Evolutionary conservation across 2,797 vertebrate genomes (phyloP), one percentile per base, ranked within the genome.

Genomic region (Phrynocephalus guinanensis): DNA sequence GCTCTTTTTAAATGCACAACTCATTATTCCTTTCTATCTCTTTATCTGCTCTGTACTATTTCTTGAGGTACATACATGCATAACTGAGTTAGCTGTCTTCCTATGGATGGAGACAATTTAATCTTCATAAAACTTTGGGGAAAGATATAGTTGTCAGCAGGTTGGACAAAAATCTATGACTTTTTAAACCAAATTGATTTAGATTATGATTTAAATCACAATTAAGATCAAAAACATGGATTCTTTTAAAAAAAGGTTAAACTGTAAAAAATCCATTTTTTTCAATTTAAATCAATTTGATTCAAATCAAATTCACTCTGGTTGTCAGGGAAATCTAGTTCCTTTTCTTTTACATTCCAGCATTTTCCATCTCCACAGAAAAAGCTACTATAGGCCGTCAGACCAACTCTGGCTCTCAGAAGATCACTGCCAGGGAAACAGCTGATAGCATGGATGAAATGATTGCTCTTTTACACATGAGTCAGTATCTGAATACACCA

Each of bases 61-160:
- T 93, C n/a, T 20, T 33, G 15, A 91, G 26, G n/a, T 52, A 10
- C 5, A 20, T 78, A 44, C 91, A 68, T 68, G 90, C 81, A 75
- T 90, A 86, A 22, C 85, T 91, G 86, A 90, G 89, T 93, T 93
- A 91, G 92, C 93, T 92, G 93, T 92, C 86, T 91, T 92, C 90
- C 91, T 6, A 0, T 82, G 71, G 82, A 20, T 87, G 33, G 66
- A 68, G 28, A 24, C 28, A 66, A 78, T 75, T 93, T 88, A 93
- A 92, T 92, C 88, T 38, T 38, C 78, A 89, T 18, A 63, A 56
- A 48, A 28, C 38, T 13, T 77, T 10, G 72, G 90, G 87, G 82
- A 92, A 92, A 83, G 87, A 87, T 86, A 2, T 63, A 89, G 79
- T 6, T 68, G 38, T 73, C 44, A 50, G 44, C 52, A 44, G 38